These are phyloP conservation scores for Heterodera schachtii DNA, from an alignment of 1,140 invertebrate species.

Conservation along the genomic window DNA sequence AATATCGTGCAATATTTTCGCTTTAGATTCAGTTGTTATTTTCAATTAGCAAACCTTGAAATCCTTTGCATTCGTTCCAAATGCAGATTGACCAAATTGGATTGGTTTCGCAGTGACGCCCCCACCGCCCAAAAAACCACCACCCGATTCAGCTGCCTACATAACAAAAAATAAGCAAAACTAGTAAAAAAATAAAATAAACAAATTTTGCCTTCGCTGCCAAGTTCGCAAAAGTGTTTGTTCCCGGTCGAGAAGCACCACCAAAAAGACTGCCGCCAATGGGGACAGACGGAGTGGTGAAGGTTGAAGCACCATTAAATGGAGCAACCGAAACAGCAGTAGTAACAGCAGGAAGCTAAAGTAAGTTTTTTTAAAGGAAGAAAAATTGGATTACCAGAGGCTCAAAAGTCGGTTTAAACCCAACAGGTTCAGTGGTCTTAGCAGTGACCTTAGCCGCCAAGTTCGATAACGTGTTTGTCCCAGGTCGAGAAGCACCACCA, in stretches of 20 bases:
- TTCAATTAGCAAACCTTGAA: slow-evolving; percentile 26
- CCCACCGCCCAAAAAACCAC: slow-evolving; percentile 14
- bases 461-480: not conserved
- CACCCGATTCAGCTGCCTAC: slow-evolving; percentile 13
- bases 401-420: too few species aligned
- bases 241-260: not conserved
- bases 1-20: too few species aligned
- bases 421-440: not conserved
- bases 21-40: not conserved
- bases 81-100: slow-evolving; percentile 19
- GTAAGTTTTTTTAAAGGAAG: too few species aligned
- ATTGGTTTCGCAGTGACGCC: not conserved
- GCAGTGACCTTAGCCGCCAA: not conserved
- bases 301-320: not conserved
- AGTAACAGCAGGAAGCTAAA: not conserved
- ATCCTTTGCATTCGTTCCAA: slow-evolving; percentile 18
- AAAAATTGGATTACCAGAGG: too few species aligned
- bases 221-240: slow-evolving; percentile 23
- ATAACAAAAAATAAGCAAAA: not conserved
- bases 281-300: not conserved
- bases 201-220: slow-evolving; percentile 11
- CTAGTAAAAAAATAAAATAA: not conserved
- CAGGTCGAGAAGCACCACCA: not conserved
- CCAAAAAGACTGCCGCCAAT: slow-evolving; percentile 23
- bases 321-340: not conserved